phyloP scores from a whole-genome alignment of 2,113 vertebrate species.

The Equus przewalskii region DNA sequence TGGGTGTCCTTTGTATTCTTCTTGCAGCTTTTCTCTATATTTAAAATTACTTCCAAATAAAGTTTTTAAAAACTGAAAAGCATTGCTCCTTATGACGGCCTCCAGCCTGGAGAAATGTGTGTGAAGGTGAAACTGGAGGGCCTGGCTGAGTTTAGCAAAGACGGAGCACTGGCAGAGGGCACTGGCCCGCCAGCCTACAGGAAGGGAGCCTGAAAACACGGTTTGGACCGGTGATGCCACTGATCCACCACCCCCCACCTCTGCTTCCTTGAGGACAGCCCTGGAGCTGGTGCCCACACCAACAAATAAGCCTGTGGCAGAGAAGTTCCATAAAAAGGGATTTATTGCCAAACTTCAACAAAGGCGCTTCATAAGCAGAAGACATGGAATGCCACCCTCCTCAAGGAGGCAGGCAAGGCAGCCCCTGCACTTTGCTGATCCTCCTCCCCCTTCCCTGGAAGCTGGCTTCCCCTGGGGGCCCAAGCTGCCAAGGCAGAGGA shows the following conservation, averaged over 20 bases:
- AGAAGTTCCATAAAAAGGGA: constrained; percentile 74
- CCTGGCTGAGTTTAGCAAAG: neutral
- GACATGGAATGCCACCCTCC: constrained; percentile 68
- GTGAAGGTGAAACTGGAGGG: neutral
- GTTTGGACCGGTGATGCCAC: neutral
- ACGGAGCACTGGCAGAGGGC: neutral
- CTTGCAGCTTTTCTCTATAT: neutral
- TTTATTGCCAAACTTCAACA: constrained; percentile 88
- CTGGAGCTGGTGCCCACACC: neutral
- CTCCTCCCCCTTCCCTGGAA: neutral
- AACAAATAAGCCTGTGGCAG: constrained; percentile 77
- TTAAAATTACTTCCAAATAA: constrained; percentile 47
- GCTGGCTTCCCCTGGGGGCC: neutral
- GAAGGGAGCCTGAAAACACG: neutral
- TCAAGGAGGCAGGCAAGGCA: constrained; percentile 31
- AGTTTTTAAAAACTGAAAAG: neutral
- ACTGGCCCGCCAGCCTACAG: neutral
- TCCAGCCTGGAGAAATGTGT: neutral
- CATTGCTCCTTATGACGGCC: neutral
- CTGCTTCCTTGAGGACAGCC: neutral
- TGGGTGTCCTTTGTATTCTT: neutral
- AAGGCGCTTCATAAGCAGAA: constrained; percentile 84
- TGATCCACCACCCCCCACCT: neutral
- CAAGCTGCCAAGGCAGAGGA: neutral
- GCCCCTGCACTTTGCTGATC: constrained; percentile 54